Conservation (phyloP, 1,140 invertebrate genomes). For the Conus ventricosus region DNA sequence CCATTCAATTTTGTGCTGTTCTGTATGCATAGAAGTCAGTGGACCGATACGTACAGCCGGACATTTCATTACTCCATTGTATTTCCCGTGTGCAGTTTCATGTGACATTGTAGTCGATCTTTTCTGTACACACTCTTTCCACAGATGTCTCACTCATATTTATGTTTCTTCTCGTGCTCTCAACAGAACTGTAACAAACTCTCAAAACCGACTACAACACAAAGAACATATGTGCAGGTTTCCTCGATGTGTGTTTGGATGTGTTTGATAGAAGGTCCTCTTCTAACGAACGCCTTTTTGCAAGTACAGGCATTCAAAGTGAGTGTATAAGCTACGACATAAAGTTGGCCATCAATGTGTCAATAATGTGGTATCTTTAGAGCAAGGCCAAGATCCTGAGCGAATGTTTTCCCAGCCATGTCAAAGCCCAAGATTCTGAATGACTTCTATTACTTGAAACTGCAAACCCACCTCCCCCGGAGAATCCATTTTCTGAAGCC, state of each 20-base stretch:
- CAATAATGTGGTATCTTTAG: background rate
- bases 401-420: background rate
- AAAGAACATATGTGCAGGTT: background rate
- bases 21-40: background rate
- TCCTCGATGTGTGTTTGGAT: background rate
- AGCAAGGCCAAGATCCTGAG: background rate
- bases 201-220: background rate
- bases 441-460: background rate
- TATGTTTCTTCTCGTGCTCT: background rate
- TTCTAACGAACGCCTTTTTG: background rate
- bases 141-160: background rate
- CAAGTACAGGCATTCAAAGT: background rate
- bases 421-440: background rate
- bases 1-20: background rate
- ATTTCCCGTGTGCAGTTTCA: conserved; percentile 3
- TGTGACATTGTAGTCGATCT: background rate
- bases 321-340: background rate
- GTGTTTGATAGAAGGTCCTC: background rate
- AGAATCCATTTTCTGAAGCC: background rate
- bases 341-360: background rate
- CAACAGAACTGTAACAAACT: background rate
- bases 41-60: background rate
- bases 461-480: background rate
- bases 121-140: background rate
- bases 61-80: background rate